These are phyloP conservation scores for Meandrusa payeni DNA, from an alignment of 2,888 invertebrate genomes.

Conservation along the genomic window DNA sequence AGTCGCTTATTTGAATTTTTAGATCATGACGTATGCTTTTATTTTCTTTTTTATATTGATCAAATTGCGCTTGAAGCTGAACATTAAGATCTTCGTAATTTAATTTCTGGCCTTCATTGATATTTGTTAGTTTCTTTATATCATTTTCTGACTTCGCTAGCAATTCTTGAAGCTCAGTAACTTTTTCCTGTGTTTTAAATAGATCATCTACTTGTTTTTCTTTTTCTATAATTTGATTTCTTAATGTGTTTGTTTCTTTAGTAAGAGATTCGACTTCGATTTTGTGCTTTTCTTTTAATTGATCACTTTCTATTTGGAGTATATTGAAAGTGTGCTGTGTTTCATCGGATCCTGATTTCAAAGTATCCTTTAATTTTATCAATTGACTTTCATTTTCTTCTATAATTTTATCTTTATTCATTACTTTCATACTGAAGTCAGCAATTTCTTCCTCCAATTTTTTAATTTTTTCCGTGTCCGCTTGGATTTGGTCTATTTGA, in stretches of 20 bases:
- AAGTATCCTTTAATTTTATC: constrained; percentile 46
- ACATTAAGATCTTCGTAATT: constrained; percentile 74
- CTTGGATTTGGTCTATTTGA: constrained; percentile 48
- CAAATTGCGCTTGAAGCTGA: constrained; percentile 63
- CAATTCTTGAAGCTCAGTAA: constrained; percentile 61
- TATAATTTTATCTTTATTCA: constrained; percentile 44
- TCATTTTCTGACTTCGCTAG: constrained; percentile 67
- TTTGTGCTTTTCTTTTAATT: constrained; percentile 56
- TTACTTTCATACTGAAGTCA: constrained; percentile 48
- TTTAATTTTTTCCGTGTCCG: constrained; percentile 47
- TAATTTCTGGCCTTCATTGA: constrained; percentile 70
- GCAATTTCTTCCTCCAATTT: constrained; percentile 50
- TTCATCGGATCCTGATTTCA: constrained; percentile 53
- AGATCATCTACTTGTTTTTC: constrained; percentile 57
- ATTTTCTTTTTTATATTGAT: constrained; percentile 66
- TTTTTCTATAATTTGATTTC: constrained; percentile 51
- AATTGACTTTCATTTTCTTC: constrained; percentile 54
- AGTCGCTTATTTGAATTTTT: constrained; percentile 79
- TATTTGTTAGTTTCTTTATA: constrained; percentile 65
- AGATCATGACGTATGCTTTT: constrained; percentile 78
- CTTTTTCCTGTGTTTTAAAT: constrained; percentile 56
- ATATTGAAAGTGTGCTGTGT: constrained; percentile 50
- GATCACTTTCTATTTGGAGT: constrained; percentile 57
- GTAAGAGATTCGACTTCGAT: constrained; percentile 63
- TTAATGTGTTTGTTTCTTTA: constrained; percentile 50